Base-by-base conservation (phyloP, 2,797 vertebrate species). In the Rhynchotus rufescens region DNA sequence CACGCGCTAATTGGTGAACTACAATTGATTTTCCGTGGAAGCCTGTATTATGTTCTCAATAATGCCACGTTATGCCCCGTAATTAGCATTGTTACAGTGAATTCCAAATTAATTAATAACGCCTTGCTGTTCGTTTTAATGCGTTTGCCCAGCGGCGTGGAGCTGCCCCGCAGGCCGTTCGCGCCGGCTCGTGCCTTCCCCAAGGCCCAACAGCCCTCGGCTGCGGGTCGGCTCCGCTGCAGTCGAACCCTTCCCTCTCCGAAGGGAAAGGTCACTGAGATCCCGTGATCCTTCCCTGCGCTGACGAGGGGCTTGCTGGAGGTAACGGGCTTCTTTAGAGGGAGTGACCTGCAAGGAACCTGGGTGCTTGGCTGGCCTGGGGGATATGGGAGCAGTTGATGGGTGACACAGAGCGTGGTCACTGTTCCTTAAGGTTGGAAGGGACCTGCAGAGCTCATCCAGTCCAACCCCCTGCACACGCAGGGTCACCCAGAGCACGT, bases 41-140 rank as follows among this genome's bases (percentile, higher is more conserved):
- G 65, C 60, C 38, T 2, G 0, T 79, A 59, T 90, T 93, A 87
- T 60, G 34, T 80, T 90, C 86, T 93, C 79, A 87, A 23, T 91
- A 86, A 95, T 92, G 69, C 71, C 85, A 51, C 44, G 32, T 93
- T 91, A 74, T 17, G 8, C 30, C 26, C 59, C 44, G 10, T 83
- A 93, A 95, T 96, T 90, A 95, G 62, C 78, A 79, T 79, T 90
- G 85, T 92, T 90, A 88, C 0, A 2, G 67, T 67, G 91, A 87
- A 91, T 95, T 90, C 47, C 59, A 84, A 88, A 74, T 92, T 92
- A 94, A 91, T 95, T 94, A 82, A 81, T 91, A 83, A 92, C 72
- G 54, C 69, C 67, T 92, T 78, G 45, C 86, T 72, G 45, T 68
- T 69, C 86, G 36, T 66, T 92, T 93, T 71, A 95, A 72, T 84